Base-by-base conservation (phyloP, 2,113 vertebrate genomes). In the Gobiocypris rarus region DNA sequence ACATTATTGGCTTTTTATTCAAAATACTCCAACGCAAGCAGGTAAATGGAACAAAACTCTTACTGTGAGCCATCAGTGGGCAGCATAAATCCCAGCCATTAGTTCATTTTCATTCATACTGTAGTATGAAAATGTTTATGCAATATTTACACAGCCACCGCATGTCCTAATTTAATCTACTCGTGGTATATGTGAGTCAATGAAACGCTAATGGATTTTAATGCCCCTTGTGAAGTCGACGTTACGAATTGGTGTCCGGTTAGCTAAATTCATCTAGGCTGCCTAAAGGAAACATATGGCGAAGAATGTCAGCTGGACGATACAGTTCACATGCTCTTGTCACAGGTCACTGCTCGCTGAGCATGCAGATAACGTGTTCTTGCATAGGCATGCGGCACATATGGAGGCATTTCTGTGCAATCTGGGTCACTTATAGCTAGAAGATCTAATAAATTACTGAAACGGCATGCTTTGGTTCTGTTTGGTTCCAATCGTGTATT, bases 331-430 rank as follows among this genome's bases (percentile, higher is more conserved):
- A 71, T 92, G 88, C 89, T 92, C 85, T 89, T 89, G 90, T 91
- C 90, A 90, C 59, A 85, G 91, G 87, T 67, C 82, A 83, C 71
- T 90, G 90, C 88, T 88, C 82, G 75, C 90, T 90, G 88, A 90
- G 84, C 78, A 92, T 88, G 84, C 89, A 91, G 90, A 93, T 92
- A 5, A 87, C 79, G 87, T 89, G 92, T 91, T 91, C 89, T 91
- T 90, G 87, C 86, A 41, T 78, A 83, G 84, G 69, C 89, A 90
- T 77, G 65, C 50, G 70, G 65, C 38, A 84, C 91, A 93, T 90
- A 92, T 92, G 90, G 88, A 92, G 89, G 80, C 87, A 88, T 88
- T 93, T 91, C 80, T 69, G 90, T 90, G 84, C 74, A 89, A 93
- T 92, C 89, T 89, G 91, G 91, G 90, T 92, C 90, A 89, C 56